Conservation (phyloP, 2,113 vertebrate species). For the Camelus bactrianus region DNA sequence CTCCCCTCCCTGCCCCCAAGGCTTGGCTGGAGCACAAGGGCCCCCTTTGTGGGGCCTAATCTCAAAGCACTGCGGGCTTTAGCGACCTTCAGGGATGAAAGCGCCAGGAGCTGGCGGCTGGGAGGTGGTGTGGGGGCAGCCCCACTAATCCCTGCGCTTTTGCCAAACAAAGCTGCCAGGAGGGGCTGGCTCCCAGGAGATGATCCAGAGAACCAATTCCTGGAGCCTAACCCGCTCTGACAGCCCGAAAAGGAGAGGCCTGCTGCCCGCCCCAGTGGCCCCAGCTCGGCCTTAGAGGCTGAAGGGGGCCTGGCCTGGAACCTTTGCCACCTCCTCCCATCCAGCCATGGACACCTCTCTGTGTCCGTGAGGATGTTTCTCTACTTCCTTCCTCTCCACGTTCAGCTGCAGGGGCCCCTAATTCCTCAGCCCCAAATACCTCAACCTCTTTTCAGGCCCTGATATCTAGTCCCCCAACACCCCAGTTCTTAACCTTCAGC, state of each 20-base stretch:
- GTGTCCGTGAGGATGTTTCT: background rate
- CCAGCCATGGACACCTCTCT: background rate
- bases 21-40: conserved; percentile 82
- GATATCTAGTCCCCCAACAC: background rate
- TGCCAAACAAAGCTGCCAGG: conserved; percentile 83
- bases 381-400: background rate
- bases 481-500: background rate
- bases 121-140: conserved; percentile 80
- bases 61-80: conserved; percentile 80
- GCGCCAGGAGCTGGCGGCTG: conserved; percentile 75
- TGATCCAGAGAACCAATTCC: conserved; percentile 82
- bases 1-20: conserved; percentile 76
- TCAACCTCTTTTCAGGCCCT: background rate
- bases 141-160: conserved; percentile 82
- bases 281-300: background rate
- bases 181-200: conserved; percentile 80
- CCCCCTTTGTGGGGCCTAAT: conserved; percentile 84
- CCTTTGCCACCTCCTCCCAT: background rate
- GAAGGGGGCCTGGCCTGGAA: background rate
- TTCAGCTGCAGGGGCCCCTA: background rate
- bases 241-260: conserved; percentile 77
- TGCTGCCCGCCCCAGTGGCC: background rate
- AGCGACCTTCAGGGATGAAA: conserved; percentile 84
- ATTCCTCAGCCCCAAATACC: background rate
- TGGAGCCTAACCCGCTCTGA: conserved; percentile 81